Base-by-base conservation (phyloP, 1,140 invertebrate genomes). In the Araneus ventricosus region DNA sequence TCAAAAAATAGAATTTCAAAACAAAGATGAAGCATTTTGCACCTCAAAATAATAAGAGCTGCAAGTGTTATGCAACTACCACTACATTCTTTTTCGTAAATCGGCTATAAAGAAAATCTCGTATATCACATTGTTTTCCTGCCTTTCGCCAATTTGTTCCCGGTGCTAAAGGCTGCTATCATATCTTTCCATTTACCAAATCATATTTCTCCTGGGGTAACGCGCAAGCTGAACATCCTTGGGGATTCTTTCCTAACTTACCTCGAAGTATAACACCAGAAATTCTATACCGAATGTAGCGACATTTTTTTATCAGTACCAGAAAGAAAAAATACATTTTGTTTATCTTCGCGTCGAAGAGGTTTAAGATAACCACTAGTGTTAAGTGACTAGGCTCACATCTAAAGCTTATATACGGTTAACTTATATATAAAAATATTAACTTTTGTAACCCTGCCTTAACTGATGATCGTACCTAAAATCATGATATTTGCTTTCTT, bases 161-260 rank as follows among this genome's bases (percentile, higher is more conserved):
- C 10, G 1, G 45, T 24, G 30, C 57, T n/a, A 34, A 61, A 37
- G 59, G 59, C 52, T 86, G 45, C n/a, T n/a, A 52, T 59, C 84
- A 61, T 87, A 87, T 87, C 85, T 87, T 87, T 61, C 57, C 59
- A 87, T 87, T 87, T 87, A 87, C 57, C 57, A 87, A 59, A 61
- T 59, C 85, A 45, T 84, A 84, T 84, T 30, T 87, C 85, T 63
- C 41, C 57, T 6, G 57, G 85, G 85, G 37, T 4, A n/a, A 41
- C n/a, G 45, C 39, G 22, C 57, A 87, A 87, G 34, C 30, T 87
- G 52, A 61, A 57, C 52, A 59, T 87, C 59, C 30, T 52, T 52
- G n/a, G 45, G 2, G 82, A 45, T 27, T 57, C 30, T 52, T 84
- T 30, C n/a, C 30, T 45, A 52, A 27, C 41, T n/a, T 7, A 24